phyloP scores from a whole-genome alignment of 2,797 vertebrate species.

The Sus cebifrons region DNA sequence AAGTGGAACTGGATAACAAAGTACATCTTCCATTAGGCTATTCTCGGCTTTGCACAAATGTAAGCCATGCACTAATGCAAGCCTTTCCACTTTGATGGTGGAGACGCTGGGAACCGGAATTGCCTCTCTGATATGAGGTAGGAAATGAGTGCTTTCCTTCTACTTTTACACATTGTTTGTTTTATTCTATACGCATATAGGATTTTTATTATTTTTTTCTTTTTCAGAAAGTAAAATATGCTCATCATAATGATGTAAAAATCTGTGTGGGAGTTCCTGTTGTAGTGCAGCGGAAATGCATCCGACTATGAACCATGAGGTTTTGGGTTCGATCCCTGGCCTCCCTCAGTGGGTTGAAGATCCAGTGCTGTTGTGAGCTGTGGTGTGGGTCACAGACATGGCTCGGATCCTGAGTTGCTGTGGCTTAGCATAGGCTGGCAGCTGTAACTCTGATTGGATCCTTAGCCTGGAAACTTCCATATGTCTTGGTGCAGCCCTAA shows the following conservation, averaged over 20 bases:
- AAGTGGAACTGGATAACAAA: neutral
- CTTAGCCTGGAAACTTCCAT: too few relatives aligned
- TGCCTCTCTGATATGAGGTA: fast-evolving
- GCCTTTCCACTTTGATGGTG: fast-evolving
- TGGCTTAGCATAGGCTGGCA: too few relatives aligned
- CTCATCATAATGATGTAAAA: neutral
- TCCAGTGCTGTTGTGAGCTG: too few relatives aligned
- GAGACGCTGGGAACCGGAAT: neutral
- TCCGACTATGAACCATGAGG: too few relatives aligned
- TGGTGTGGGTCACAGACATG: too few relatives aligned
- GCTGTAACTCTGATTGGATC: too few relatives aligned
- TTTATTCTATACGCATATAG: neutral
- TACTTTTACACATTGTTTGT: neutral
- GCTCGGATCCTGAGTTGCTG: too few relatives aligned
- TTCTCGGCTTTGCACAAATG: neutral
- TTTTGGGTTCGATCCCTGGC: too few relatives aligned
- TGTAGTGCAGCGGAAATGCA: too few relatives aligned
- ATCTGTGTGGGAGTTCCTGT: neutral
- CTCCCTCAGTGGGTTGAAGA: too few relatives aligned
- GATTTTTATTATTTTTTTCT: constrained; percentile 11
- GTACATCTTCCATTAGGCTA: fast-evolving
- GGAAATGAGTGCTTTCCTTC: neutral
- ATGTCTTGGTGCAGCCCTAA: too few relatives aligned
- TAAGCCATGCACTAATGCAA: fast-evolving
- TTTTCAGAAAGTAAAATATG: constrained; percentile 27